Conservation (phyloP, 1,140 invertebrate species). For the Ylistrum balloti region DNA sequence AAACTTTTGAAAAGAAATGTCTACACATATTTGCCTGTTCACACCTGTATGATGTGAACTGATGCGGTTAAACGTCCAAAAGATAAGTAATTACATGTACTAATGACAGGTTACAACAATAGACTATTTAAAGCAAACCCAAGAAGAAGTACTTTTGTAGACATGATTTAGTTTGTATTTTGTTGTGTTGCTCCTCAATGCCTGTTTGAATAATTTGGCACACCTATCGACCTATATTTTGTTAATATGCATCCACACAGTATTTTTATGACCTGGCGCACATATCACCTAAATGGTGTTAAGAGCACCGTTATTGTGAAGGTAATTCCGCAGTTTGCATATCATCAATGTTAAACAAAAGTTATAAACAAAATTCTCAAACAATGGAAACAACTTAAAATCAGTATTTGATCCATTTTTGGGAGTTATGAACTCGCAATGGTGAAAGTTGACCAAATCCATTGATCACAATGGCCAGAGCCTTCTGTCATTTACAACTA, state of each 20-base stretch:
- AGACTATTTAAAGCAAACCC: background rate
- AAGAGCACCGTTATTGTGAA: background rate
- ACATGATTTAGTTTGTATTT: background rate
- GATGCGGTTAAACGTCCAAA: no score
- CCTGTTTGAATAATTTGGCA: background rate
- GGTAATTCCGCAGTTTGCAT: background rate
- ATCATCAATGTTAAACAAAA: background rate
- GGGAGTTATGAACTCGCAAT: background rate
- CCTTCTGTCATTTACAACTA: background rate
- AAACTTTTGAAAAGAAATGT: constrained; percentile 4
- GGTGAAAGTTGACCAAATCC: background rate
- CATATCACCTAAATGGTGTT: background rate
- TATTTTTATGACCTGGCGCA: background rate
- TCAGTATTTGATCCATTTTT: background rate
- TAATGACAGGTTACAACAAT: background rate
- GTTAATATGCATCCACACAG: background rate
- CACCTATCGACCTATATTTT: background rate
- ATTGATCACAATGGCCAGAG: background rate
- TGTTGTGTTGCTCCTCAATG: background rate
- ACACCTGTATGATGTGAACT: background rate
- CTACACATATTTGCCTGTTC: background rate
- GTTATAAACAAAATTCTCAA: background rate
- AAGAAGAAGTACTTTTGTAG: no score
- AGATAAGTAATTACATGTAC: background rate
- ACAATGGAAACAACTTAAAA: background rate